These are phyloP conservation scores for Lordiphosa clarofinis DNA, from an alignment of 1,140 invertebrate species.

Conservation along the genomic window DNA sequence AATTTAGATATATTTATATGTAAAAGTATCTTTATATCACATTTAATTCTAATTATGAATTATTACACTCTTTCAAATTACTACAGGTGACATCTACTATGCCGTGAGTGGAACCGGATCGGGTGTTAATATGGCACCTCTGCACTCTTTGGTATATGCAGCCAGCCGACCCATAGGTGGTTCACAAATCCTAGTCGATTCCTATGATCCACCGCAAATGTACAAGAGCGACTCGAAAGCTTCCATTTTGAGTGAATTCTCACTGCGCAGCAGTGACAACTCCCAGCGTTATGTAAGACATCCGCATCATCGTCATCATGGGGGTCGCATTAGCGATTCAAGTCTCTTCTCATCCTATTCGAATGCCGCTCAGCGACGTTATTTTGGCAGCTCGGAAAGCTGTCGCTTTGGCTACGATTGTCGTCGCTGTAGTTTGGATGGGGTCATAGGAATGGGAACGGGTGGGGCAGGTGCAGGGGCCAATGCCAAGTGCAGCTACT, in stretches of 20 bases:
- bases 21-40: no score
- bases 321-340: slow-evolving; percentile 54
- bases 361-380: slow-evolving; percentile 56
- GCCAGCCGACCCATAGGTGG: slow-evolving; percentile 69
- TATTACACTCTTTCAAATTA: slow-evolving; percentile 1
- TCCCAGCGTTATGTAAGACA: slow-evolving; percentile 66
- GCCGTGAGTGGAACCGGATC: slow-evolving; percentile 33
- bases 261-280: slow-evolving; percentile 71
- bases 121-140: slow-evolving; percentile 1
- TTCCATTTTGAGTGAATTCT: slow-evolving; percentile 76
- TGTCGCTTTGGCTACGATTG: slow-evolving; percentile 75
- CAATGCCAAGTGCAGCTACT: slow-evolving; percentile 63
- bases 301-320: slow-evolving; percentile 40
- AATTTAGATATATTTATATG: no score
- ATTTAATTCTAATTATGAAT: no score
- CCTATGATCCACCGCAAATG: slow-evolving; percentile 69
- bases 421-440: slow-evolving; percentile 72
- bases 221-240: slow-evolving; percentile 77
- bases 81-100: slow-evolving; percentile 55
- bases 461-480: background rate
- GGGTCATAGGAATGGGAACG: slow-evolving; percentile 34
- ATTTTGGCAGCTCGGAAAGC: slow-evolving; percentile 78
- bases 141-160: slow-evolving; percentile 71
- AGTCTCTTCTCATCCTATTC: slow-evolving; percentile 59
- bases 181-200: slow-evolving; percentile 68